A percentile compares a stretch with the other conserved stretches of the same genome.
phyloP scores from a whole-genome alignment of 2,888 invertebrate species.

The Tetropium fuscum region DNA sequence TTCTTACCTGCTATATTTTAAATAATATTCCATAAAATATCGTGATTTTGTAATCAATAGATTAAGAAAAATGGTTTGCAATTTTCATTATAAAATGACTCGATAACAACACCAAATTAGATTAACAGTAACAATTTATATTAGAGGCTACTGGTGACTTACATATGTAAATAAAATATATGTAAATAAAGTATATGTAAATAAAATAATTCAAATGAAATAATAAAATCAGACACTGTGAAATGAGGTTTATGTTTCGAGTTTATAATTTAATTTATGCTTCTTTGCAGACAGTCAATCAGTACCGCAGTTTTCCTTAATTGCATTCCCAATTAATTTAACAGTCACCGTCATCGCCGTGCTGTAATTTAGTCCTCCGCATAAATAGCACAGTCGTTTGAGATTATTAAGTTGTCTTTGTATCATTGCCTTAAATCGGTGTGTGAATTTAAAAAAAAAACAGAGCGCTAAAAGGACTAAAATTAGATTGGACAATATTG shows the following conservation, averaged over 20 bases:
- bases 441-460: too few relatives aligned
- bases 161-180: too few relatives aligned
- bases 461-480: too few relatives aligned
- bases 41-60: too few relatives aligned
- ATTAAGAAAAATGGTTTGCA: too few relatives aligned
- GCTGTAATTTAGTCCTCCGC: not conserved
- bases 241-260: slow-evolving; percentile 19
- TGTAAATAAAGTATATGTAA: slow-evolving; percentile 22
- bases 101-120: slow-evolving; percentile 3
- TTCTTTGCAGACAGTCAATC: slow-evolving; percentile 20
- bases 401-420: too few relatives aligned
- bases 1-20: too few relatives aligned
- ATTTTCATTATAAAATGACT: slow-evolving; percentile 3
- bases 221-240: slow-evolving; percentile 17
- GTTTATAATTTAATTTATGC: slow-evolving; percentile 25
- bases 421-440: too few relatives aligned
- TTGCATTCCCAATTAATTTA: slow-evolving; percentile 29
- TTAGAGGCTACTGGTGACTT: not conserved
- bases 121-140: not conserved
- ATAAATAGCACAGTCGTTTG: not conserved
- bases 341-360: slow-evolving; percentile 13
- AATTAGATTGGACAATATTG: too few relatives aligned
- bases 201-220: slow-evolving; percentile 12
- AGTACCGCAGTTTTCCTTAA: slow-evolving; percentile 27
- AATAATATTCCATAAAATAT: too few relatives aligned